Conservation (phyloP, 2,888 invertebrate species). For the Lasiommata megera region DNA sequence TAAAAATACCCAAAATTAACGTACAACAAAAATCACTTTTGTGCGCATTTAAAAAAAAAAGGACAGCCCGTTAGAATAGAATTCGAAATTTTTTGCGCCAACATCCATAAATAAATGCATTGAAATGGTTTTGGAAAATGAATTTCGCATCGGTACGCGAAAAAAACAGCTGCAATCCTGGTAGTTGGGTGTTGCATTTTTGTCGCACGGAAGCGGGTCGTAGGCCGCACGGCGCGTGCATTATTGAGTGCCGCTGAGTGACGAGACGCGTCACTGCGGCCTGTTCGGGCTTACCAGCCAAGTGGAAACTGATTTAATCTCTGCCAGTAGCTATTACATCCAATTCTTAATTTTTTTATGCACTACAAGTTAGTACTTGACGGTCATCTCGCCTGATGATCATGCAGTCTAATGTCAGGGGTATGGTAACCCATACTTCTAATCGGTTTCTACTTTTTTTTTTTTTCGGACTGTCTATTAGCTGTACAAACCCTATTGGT, state of each 20-base stretch:
- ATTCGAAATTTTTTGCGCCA: conserved; percentile 9
- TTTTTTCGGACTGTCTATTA: too few relatives aligned
- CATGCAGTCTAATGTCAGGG: too few relatives aligned
- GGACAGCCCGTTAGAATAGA: conserved; percentile 13
- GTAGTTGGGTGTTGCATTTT: conserved; percentile 41
- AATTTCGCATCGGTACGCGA: conserved; percentile 26
- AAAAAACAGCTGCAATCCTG: conserved; percentile 31
- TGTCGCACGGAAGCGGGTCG: conserved; percentile 49
- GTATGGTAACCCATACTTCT: too few relatives aligned
- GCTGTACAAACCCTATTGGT: too few relatives aligned
- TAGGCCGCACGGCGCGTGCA: conserved; percentile 57
- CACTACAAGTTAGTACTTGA: too few relatives aligned
- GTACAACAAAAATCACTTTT: conserved; percentile 2
- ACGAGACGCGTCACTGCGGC: conserved; percentile 57
- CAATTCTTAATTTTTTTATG: too few relatives aligned
- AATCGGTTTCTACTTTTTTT: too few relatives aligned
- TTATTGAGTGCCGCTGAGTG: conserved; percentile 78
- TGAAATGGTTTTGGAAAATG: conserved; percentile 19
- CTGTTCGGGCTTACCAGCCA: conserved; percentile 38
- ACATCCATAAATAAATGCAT: conserved; percentile 19
- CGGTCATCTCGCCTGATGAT: too few relatives aligned
- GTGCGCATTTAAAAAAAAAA: conserved; percentile 7
- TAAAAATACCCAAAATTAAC: neutral
- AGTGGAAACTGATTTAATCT: conserved; percentile 27
- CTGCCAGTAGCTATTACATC: too few relatives aligned